Evolutionary conservation across 2,888 invertebrate genomes (phyloP).

Genomic region (Leptarthrus brevirostris): DNA sequence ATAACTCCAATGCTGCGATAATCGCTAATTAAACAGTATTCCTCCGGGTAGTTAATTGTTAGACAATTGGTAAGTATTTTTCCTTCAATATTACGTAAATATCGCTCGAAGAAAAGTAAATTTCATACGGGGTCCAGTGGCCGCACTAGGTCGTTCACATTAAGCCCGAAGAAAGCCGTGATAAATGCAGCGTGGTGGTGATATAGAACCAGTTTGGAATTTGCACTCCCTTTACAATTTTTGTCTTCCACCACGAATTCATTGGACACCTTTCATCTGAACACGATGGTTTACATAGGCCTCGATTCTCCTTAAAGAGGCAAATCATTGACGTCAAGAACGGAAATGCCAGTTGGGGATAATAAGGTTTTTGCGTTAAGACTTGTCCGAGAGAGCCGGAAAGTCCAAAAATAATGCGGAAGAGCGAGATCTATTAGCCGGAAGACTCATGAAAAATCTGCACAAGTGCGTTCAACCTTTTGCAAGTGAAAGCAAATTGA

Average conservation of each 20-base stretch:
- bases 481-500: slow-evolving; percentile 38
- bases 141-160: slow-evolving; percentile 24
- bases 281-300: neutral
- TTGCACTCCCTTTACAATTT: slow-evolving; percentile 11
- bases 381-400: neutral
- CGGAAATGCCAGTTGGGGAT: neutral
- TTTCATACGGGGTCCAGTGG: neutral
- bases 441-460: slow-evolving; percentile 23
- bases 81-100: slow-evolving; percentile 22
- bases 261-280: neutral
- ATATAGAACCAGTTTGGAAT: slow-evolving; percentile 27
- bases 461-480: slow-evolving; percentile 36
- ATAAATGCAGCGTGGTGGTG: neutral
- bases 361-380: neutral
- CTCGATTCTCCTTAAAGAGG: neutral
- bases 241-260: neutral
- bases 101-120: neutral
- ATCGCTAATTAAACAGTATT: neutral
- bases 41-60: neutral
- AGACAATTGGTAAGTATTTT: neutral
- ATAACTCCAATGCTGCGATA: neutral
- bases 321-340: neutral
- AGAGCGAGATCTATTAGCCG: slow-evolving; percentile 16
- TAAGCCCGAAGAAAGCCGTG: slow-evolving; percentile 17
- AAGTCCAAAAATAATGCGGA: slow-evolving; percentile 22